Evolutionary conservation across 1,140 invertebrate genomes (phyloP).

Genomic region (Macrosteles quadrilineatus): DNA sequence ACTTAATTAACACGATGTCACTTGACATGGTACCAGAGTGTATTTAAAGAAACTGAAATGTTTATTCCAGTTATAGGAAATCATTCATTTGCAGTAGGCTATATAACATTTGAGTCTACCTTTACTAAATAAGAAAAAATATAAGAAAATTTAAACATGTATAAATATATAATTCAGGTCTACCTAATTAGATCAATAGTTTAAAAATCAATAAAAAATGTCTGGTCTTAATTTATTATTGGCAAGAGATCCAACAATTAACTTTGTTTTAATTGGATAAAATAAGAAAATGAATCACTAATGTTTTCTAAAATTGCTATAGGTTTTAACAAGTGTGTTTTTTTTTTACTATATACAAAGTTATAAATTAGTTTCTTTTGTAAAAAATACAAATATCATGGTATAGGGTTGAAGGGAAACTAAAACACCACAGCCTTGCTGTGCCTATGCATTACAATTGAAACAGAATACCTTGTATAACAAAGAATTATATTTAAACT

Average conservation of each 20-base stretch:
- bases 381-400: background rate
- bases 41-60: background rate
- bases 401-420: background rate
- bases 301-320: no score
- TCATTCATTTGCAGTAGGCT: no score
- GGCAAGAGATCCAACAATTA: no score
- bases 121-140: conserved; percentile 15
- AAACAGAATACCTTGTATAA: background rate
- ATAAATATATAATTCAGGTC: no score
- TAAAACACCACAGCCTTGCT: background rate
- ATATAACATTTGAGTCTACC: conserved; percentile 5
- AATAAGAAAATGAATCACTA: no score
- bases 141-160: background rate
- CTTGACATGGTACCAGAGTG: conserved; percentile 15
- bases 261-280: no score
- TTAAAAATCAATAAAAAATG: no score
- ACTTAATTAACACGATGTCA: conserved; percentile 18
- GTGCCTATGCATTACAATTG: background rate
- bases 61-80: background rate
- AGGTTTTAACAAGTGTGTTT: no score
- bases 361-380: conserved; percentile 5
- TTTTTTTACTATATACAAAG: background rate
- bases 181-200: no score
- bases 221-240: no score
- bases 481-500: no score